Base-by-base conservation (phyloP, 2,797 vertebrate genomes). In the Cuculus canorus region DNA sequence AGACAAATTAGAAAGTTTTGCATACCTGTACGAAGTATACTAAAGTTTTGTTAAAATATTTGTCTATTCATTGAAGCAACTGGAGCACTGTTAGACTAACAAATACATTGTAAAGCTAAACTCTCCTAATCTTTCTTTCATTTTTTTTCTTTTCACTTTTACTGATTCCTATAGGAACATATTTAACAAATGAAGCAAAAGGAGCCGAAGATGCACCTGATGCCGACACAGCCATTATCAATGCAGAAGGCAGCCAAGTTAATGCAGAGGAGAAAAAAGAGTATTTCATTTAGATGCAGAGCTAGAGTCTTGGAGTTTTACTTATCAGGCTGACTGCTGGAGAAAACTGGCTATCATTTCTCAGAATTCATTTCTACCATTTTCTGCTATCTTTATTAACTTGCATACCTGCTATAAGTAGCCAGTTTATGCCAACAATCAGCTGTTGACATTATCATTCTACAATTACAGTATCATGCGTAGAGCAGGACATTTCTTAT, bases 141-240 rank as follows among this genome's bases (percentile, higher is more conserved):
- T 24, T 63, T 84, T 81, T 53, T 70, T 95, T 45, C 48, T 84
- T 85, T 96, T 92, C 91, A 95, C 61, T 97, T 85, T 28, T 61
- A 35, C 92, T 90, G 68, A 84, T 97, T 94, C 92, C 92, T 86
- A 32, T 97, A 99, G 99, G 99, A 98, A 99, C 99, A 23, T 99
- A 99, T 97, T 98, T 99, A 98, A 99, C 99, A 88, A 99, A 99
- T 53, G 99, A 99, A 98, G 99, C 99, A 96, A 99, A 99, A 98
- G 99, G 99, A 97, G 99, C 99, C 60, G 99, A 99, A 97, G 99
- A 99, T 88, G 99, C 99, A 93, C 99, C 99, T 13, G 99, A 99
- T 86, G 99, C 99, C n/a, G 99, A 99, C 98, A 99, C 99, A 87
- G 99, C 99, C 97, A 99, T 99, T 98, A 99, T 99, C 98, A 99